Conservation (phyloP, 2,113 vertebrate species). For the rabbit (Oryctolagus cuniculus) region DNA sequence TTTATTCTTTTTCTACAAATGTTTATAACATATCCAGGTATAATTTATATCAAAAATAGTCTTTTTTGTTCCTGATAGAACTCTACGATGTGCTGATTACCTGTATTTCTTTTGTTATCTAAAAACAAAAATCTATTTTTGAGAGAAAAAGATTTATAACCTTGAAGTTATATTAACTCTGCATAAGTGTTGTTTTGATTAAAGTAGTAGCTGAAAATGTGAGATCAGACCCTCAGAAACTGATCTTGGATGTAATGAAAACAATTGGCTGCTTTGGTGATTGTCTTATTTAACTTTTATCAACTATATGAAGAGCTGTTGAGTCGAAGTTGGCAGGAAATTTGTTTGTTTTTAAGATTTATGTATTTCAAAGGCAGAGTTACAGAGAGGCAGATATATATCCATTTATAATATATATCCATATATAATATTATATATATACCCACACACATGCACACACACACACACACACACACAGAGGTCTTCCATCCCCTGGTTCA, state of each 20-base stretch:
- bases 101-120: background rate
- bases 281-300: background rate
- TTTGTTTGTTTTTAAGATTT: background rate
- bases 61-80: background rate
- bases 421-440: too few relatives aligned
- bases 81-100: background rate
- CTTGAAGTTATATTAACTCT: background rate
- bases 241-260: background rate
- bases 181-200: background rate
- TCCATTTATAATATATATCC: too few relatives aligned
- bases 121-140: background rate
- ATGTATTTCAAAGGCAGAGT: too few relatives aligned
- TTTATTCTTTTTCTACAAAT: background rate
- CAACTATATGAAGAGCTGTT: background rate
- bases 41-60: background rate
- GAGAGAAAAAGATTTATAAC: background rate
- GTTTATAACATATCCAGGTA: background rate
- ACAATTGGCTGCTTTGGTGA: background rate
- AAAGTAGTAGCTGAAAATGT: background rate
- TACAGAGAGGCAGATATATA: too few relatives aligned
- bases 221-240: background rate
- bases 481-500: too few relatives aligned
- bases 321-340: conserved; percentile 10
- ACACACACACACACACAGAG: too few relatives aligned
- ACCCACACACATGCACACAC: too few relatives aligned